A percentile compares a stretch with the other conserved stretches of the same genome.
phyloP scores from a whole-genome alignment of 2,888 invertebrate genomes.

The Pachycephus smyrnensis region DNA sequence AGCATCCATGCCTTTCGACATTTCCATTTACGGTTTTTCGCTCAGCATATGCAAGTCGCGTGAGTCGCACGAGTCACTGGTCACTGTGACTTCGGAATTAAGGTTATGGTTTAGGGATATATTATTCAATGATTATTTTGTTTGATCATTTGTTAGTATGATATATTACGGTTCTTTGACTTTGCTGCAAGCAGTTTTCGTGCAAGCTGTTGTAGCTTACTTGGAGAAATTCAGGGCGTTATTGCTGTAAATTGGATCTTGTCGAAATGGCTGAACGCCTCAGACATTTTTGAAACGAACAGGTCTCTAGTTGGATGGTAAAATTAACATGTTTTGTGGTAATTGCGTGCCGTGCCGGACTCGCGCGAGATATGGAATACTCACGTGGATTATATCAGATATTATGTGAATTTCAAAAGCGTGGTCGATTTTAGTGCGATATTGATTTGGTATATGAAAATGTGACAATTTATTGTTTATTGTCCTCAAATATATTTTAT shows the following conservation, averaged over 20 bases:
- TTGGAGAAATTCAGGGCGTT: no score
- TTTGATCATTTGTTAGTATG: no score
- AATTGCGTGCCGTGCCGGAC: background rate
- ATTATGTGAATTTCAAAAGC: background rate
- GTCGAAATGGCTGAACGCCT: no score
- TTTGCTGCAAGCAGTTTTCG: background rate
- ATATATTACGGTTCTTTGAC: no score
- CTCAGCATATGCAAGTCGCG: background rate
- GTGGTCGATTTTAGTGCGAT: background rate
- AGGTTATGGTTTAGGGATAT: background rate
- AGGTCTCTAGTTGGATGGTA: background rate
- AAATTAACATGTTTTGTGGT: background rate
- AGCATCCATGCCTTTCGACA: background rate
- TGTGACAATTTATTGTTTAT: no score
- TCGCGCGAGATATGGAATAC: background rate
- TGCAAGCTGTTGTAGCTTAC: background rate
- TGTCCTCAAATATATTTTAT: background rate
- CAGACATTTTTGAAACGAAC: no score
- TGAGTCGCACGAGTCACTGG: background rate
- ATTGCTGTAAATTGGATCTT: no score
- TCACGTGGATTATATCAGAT: background rate
- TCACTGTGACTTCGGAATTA: background rate
- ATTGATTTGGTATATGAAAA: background rate
- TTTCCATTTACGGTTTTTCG: background rate
- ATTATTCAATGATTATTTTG: background rate